These are phyloP conservation scores for Scortum barcoo DNA, from an alignment of 2,113 vertebrate genomes.

Conservation along the genomic window DNA sequence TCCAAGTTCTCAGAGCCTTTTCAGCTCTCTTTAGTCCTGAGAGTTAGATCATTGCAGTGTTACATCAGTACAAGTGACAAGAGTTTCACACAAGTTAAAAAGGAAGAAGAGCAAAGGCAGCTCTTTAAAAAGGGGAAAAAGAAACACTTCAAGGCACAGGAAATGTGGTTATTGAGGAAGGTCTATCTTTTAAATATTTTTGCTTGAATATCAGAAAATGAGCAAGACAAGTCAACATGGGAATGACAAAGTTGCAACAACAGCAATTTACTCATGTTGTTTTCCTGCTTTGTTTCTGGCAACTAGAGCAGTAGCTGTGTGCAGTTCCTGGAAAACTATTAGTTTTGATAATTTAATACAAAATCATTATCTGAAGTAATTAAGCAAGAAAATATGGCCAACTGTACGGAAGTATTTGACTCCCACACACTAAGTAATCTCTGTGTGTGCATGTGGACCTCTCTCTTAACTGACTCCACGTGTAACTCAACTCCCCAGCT, in stretches of 20 bases:
- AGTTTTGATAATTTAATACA: neutral
- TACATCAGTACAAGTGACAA: neutral
- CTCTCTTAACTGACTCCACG: constrained; percentile 18
- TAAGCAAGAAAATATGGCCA: neutral
- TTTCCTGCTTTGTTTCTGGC: neutral
- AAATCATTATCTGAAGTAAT: neutral
- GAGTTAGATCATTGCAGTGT: neutral
- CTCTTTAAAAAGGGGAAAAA: constrained; percentile 7
- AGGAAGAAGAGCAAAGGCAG: constrained; percentile 2
- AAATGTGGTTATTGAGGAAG: constrained; percentile 45
- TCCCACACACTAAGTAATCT: constrained; percentile 2
- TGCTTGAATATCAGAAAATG: neutral
- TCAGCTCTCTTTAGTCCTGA: neutral
- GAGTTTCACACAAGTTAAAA: neutral
- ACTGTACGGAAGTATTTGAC: neutral
- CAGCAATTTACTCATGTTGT: neutral
- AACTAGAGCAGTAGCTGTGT: neutral
- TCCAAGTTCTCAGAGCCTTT: neutral
- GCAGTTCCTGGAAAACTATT: neutral
- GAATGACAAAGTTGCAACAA: neutral
- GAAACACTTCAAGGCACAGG: constrained; percentile 50
- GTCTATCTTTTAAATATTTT: constrained; percentile 13
- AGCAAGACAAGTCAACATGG: neutral
- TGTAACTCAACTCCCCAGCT: constrained; percentile 52
- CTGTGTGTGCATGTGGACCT: constrained; percentile 8